These are phyloP conservation scores for Hemibagrus wyckioides DNA, from an alignment of 2,113 vertebrate species.

Conservation along the genomic window DNA sequence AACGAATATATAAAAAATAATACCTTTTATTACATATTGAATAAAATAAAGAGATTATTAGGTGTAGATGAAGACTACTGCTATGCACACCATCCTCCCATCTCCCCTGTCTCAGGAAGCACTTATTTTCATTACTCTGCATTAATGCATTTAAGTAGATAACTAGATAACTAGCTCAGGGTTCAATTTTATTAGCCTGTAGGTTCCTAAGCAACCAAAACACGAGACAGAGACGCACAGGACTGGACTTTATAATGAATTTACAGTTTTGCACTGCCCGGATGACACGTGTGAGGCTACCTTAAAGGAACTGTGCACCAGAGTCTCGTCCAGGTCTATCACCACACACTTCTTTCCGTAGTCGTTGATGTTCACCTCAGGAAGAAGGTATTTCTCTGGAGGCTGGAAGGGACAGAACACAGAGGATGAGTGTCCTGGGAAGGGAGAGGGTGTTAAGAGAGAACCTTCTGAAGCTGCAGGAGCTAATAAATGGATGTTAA, in stretches of 20 bases:
- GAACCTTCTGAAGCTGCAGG: neutral
- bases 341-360: slow-evolving; percentile 98
- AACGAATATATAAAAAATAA: no score
- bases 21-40: neutral
- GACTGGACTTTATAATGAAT: neutral
- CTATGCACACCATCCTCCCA: neutral
- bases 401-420: slow-evolving; percentile 73
- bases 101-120: neutral
- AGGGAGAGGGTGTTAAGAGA: no score
- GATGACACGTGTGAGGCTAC: slow-evolving; percentile 65
- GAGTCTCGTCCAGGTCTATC: slow-evolving; percentile 97
- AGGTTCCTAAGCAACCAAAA: neutral
- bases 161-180: neutral
- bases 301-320: slow-evolving; percentile 99
- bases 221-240: neutral
- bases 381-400: slow-evolving; percentile 96
- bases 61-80: neutral
- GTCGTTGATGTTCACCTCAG: slow-evolving; percentile 93
- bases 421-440: slow-evolving; percentile 5
- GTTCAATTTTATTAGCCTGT: neutral
- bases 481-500: slow-evolving; percentile 19
- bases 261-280: no score
- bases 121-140: neutral
- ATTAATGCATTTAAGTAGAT: neutral
- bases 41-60: neutral